Evolutionary conservation across 2,888 invertebrate genomes (phyloP).

Genomic region (Branchipolynoe longqiensis): DNA sequence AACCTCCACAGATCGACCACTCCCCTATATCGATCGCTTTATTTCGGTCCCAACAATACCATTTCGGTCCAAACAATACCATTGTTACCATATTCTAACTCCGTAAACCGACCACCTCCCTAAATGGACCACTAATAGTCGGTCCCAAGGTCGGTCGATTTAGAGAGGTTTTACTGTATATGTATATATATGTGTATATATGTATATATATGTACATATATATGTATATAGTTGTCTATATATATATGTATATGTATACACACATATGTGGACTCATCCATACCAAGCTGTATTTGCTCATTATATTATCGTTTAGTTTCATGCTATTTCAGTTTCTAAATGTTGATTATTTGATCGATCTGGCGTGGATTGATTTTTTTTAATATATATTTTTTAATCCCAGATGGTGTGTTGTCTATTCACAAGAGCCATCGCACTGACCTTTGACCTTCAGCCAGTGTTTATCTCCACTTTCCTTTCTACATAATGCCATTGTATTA

Average conservation of each 20-base stretch:
- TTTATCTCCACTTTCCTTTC: background rate
- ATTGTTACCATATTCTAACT: no score
- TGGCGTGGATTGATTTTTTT: constrained; percentile 28
- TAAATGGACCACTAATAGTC: no score
- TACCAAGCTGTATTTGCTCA: constrained; percentile 11
- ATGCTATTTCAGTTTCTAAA: background rate
- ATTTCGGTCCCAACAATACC: no score
- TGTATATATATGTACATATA: background rate
- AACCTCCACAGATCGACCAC: no score
- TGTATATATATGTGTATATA: background rate
- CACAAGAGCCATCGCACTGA: constrained; percentile 3
- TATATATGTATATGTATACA: background rate
- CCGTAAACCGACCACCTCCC: no score
- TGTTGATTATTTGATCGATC: constrained; percentile 48
- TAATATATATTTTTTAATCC: constrained; percentile 15
- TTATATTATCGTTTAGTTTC: background rate
- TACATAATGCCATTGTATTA: background rate
- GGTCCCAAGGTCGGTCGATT: no score
- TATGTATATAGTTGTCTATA: no score
- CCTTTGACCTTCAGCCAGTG: background rate
- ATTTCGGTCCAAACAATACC: no score
- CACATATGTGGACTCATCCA: background rate
- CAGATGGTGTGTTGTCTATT: constrained; percentile 38
- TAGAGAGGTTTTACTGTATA: no score
- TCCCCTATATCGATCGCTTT: no score